phyloP scores from a whole-genome alignment of 1,140 invertebrate genomes.

The Heliconius nattereri region DNA sequence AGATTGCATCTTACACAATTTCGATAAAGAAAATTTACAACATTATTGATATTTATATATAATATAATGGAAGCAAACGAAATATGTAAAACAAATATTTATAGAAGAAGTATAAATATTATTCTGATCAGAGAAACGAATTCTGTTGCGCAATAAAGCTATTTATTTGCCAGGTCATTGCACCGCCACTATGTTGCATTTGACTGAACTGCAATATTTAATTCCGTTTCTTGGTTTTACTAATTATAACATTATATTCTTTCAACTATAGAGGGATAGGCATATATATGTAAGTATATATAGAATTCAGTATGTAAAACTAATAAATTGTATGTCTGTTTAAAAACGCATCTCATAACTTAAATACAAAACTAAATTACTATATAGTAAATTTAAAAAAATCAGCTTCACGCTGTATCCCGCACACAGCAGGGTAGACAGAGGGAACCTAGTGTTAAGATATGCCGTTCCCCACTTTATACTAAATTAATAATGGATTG shows the following conservation, averaged over 20 bases:
- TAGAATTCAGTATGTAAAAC: no score
- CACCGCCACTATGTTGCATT: slow-evolving; percentile 56
- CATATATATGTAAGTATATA: no score
- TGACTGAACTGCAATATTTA: slow-evolving; percentile 30
- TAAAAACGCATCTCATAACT: no score
- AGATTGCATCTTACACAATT: not conserved
- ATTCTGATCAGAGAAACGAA: slow-evolving; percentile 32
- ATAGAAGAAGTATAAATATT: slow-evolving; percentile 41
- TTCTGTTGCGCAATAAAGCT: slow-evolving; percentile 42
- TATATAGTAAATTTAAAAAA: no score
- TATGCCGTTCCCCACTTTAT: no score
- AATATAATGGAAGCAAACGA: not conserved
- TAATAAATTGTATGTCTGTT: no score
- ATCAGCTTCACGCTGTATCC: no score
- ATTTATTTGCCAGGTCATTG: slow-evolving; percentile 65
- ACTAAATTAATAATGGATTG: not conserved
- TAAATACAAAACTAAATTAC: not conserved
- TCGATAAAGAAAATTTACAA: not conserved
- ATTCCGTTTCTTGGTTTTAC: slow-evolving; percentile 11
- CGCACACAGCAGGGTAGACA: no score
- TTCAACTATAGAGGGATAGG: no score
- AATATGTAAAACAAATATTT: slow-evolving; percentile 28
- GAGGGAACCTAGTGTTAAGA: no score
- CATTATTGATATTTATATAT: not conserved
- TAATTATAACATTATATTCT: not conserved